These are phyloP conservation scores for Bombus affinis DNA, from an alignment of 1,140 invertebrate genomes.

Conservation along the genomic window DNA sequence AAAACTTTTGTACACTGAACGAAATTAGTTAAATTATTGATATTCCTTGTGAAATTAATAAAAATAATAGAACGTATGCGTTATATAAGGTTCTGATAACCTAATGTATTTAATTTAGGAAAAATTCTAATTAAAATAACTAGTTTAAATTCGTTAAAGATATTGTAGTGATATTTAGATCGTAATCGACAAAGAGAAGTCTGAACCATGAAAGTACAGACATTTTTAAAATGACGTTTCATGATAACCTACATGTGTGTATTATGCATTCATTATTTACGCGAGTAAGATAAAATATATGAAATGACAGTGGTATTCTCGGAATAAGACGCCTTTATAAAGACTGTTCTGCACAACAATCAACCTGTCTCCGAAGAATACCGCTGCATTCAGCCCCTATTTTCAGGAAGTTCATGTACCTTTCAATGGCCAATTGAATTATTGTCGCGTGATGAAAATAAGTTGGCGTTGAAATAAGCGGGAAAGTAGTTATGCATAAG, in stretches of 20 bases:
- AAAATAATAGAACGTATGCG: too few species aligned
- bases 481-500: constrained; percentile 42
- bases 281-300: not conserved
- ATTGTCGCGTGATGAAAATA: constrained; percentile 8
- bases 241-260: not conserved
- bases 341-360: not conserved
- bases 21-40: too few species aligned
- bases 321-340: not conserved
- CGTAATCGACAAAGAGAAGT: too few species aligned
- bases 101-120: too few species aligned
- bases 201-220: not conserved
- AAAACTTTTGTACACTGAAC: too few species aligned
- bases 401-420: not conserved
- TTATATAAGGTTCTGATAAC: too few species aligned
- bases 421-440: not conserved
- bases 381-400: not conserved
- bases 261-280: not conserved
- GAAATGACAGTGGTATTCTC: not conserved
- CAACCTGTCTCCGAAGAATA: not conserved
- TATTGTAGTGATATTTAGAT: too few species aligned
- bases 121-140: too few species aligned
- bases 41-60: too few species aligned
- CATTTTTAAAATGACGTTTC: not conserved
- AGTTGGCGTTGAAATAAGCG: constrained; percentile 25
- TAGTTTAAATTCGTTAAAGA: too few species aligned